These are phyloP conservation scores for Orchestes rusci DNA, from an alignment of 2,888 invertebrate species.

Conservation along the genomic window DNA sequence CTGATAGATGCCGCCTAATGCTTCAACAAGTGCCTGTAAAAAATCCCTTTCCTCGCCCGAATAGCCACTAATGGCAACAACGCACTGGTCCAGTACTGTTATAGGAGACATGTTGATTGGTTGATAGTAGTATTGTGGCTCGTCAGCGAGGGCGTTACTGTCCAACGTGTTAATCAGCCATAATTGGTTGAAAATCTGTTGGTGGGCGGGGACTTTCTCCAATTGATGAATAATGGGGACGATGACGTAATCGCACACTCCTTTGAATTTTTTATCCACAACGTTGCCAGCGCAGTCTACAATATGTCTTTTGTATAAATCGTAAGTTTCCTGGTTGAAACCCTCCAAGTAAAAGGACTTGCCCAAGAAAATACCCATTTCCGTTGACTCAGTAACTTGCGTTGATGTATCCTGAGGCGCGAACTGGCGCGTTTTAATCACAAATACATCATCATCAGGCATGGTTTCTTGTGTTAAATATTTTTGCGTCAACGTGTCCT, in stretches of 20 bases:
- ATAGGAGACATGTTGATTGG: constrained; percentile 50
- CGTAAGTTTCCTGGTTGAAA: constrained; percentile 43
- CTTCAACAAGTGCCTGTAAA: constrained; percentile 59
- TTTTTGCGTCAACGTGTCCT: constrained; percentile 34
- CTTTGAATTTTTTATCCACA: constrained; percentile 45
- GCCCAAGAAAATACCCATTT: constrained; percentile 21
- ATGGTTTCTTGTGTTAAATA: constrained; percentile 30
- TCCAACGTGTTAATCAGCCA: constrained; percentile 66
- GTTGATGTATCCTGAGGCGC: constrained; percentile 23
- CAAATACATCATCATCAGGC: constrained; percentile 12
- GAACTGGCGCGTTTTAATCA: constrained; percentile 9
- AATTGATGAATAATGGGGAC: constrained; percentile 50
- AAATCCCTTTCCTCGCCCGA: constrained; percentile 65
- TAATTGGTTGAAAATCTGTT: constrained; percentile 60
- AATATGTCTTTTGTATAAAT: constrained; percentile 45
- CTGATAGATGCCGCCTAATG: constrained; percentile 62
- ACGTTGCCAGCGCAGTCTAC: constrained; percentile 51
- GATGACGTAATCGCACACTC: constrained; percentile 58
- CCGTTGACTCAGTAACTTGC: constrained; percentile 21
- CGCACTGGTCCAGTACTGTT: constrained; percentile 56
- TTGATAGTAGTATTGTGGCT: constrained; percentile 62
- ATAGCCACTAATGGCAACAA: constrained; percentile 75
- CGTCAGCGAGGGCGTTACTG: constrained; percentile 48
- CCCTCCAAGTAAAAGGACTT: constrained; percentile 42
- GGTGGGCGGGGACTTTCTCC: constrained; percentile 41